phyloP scores from a whole-genome alignment of 1,140 invertebrate genomes.

The Drosophila kepulauana region DNA sequence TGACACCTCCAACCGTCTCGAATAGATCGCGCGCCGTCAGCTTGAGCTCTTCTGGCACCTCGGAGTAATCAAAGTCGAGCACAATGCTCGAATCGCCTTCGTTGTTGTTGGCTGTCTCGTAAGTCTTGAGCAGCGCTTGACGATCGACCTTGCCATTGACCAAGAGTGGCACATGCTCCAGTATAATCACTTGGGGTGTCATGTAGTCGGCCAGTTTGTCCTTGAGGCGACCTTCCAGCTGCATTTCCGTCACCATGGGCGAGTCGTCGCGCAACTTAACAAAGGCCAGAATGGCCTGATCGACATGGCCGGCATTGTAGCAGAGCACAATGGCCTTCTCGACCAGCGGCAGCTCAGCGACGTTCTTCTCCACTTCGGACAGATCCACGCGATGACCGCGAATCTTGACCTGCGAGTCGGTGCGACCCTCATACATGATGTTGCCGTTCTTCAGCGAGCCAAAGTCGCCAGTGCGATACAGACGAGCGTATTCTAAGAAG shows the following conservation, averaged over 20 bases:
- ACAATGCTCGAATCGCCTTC: conserved; percentile 79
- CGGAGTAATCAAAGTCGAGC: conserved; percentile 87
- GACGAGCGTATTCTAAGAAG: conserved; percentile 87
- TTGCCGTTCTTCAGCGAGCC: conserved; percentile 90
- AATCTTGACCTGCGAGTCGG: conserved; percentile 95
- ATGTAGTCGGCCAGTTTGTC: conserved; percentile 90
- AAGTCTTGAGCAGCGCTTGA: conserved; percentile 90
- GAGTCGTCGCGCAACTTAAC: conserved; percentile 87
- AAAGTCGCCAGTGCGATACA: conserved; percentile 94
- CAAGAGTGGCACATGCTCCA: conserved; percentile 91
- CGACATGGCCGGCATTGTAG: conserved; percentile 90
- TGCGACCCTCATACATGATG: conserved; percentile 92
- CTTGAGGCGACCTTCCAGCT: conserved; percentile 88
- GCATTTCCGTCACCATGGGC: conserved; percentile 86
- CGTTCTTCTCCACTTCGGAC: conserved; percentile 91
- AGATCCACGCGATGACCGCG: conserved; percentile 94
- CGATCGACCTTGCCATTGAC: conserved; percentile 95
- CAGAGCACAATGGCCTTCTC: conserved; percentile 89
- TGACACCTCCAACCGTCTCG: conserved; percentile 89
- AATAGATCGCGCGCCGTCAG: conserved; percentile 89
- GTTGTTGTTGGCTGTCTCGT: conserved; percentile 89
- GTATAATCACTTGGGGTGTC: conserved; percentile 90
- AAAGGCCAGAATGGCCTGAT: conserved; percentile 90
- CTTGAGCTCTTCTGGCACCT: conserved; percentile 87
- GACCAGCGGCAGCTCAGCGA: conserved; percentile 72